Conservation (phyloP, 1,140 invertebrate genomes). For the Conus ventricosus region DNA sequence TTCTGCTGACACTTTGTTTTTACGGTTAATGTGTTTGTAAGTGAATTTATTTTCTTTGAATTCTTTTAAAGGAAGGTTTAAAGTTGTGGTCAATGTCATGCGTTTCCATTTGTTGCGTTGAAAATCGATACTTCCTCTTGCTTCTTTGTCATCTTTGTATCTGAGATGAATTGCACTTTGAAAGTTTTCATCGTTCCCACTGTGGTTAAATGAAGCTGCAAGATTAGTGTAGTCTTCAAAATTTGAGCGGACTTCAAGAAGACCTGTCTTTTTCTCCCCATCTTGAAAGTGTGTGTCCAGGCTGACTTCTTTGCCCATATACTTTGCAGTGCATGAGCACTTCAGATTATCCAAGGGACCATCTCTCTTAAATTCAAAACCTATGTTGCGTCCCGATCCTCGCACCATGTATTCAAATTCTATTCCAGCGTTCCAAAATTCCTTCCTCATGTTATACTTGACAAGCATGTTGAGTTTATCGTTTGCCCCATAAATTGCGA, state of each 20-base stretch:
- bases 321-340: slow-evolving; percentile 10
- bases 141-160: slow-evolving; percentile 32
- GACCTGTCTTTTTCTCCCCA: slow-evolving; percentile 7
- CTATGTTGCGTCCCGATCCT: slow-evolving; percentile 4
- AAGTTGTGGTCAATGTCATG: neutral
- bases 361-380: slow-evolving; percentile 14
- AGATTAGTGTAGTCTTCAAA: slow-evolving; percentile 30
- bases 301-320: slow-evolving; percentile 26
- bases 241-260: slow-evolving; percentile 4
- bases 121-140: slow-evolving; percentile 20
- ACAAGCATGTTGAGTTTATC: slow-evolving; percentile 26
- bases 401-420: slow-evolving; percentile 34
- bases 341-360: slow-evolving; percentile 28
- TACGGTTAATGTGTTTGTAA: slow-evolving; percentile 21
- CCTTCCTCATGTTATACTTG: slow-evolving; percentile 12
- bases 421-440: neutral
- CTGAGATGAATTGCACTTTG: slow-evolving; percentile 12
- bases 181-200: slow-evolving; percentile 22
- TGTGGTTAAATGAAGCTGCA: slow-evolving; percentile 27
- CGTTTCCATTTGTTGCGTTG: neutral
- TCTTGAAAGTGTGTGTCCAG: neutral
- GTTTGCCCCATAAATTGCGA: slow-evolving; percentile 5
- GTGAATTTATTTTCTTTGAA: slow-evolving; percentile 15
- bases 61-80: slow-evolving; percentile 26
- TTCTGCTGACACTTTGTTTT: slow-evolving; percentile 21